Evolutionary conservation across 2,888 invertebrate genomes (phyloP), one percentile per base, ranked within the genome.

Genomic region (Argyresthia albistria): DNA sequence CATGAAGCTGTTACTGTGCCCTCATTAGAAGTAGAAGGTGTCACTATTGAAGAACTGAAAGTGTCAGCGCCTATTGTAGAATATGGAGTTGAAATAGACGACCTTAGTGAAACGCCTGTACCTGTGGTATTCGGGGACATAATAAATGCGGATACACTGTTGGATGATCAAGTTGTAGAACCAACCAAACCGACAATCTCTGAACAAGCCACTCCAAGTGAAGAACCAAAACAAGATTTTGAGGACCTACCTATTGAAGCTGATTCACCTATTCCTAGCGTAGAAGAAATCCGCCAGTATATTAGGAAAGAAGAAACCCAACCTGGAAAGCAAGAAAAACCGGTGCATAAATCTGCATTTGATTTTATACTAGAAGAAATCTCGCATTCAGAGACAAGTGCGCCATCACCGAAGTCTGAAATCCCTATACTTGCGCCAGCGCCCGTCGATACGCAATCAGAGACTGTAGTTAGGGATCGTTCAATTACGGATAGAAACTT

Each of bases 91-190:
- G 60, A 69, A 54, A 66, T 69, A 49, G 68, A 70, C 52, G 72
- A 74, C 39, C 55, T 67, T 1, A 60, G 71, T 55, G 61, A 73
- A 25, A 70, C 70, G 16, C 65, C 76, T 57, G 68, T 79, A 42
- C 69, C 77, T 55, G 55, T 75, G 43, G 74, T 80, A 54, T 82
- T 78, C 55, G 76, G 74, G 54, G 65, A 72, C 48, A 57, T 68
- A 9, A 61, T 64, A 42, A 61, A 69, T 42, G 56, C 64, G 35
- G 64, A 73, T 62, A 59, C 12, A 62, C 67, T 7, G 12, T 35
- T 35, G 35, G 35, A 47, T 35, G 55, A 61, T 53, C 25, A 46
- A 25, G 57, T 61, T 52, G 59, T 53, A 16, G 56, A 61, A 55
- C 39, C 55, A 45, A 50, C 51, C 43, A 51, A 48, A 45, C 56